Evolutionary conservation across 2,113 vertebrate genomes (phyloP), one percentile per base, ranked within the genome.

Genomic region (Opisthocomus hoazin): DNA sequence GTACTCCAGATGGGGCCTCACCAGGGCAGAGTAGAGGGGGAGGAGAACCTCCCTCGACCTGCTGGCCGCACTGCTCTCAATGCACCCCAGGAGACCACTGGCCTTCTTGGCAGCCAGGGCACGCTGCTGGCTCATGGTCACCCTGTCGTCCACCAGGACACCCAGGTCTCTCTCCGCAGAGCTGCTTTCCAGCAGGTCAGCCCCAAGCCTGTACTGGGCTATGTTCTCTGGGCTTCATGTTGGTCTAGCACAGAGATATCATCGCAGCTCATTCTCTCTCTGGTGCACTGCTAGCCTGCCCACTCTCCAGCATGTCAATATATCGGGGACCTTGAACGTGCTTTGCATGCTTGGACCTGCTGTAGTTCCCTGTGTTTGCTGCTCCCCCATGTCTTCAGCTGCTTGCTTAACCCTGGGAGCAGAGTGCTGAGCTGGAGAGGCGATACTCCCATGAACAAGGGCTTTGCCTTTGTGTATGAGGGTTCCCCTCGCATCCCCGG

Each of bases 381-480:
- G 36, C n/a, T 70, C 21, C 50, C 34, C 30, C 4, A 0, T 0
- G 9, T 32, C 24, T 37, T 12, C 23, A 41, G 43, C 48, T 76
- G 32, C 57, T 48, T 24, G 23, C 30, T 36, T 43, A 23, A 15
- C 15, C 48, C 63, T 12, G 68, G 41, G 53, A 36, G 61, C 57
- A 36, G 26, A 7, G 43, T 6, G 22, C 29, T 78, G 65, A 37
- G 58, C 36, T 12, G 27, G 37, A n/a, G 45, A n/a, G 36, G 34
- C 1, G 0, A 9, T 4, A 7, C 17, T 45, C 16, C 54, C 36
- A 2, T 0, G 5, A 22, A 7, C 2, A 2, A 18, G 15, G 61
- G 50, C 46, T 58, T 43, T 48, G 41, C 41, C 27, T 89, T 43
- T 19, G 54, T 4, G 3, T 8, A 0, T 3, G 5, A 48, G 10